These are phyloP conservation scores for Morphnarchus princeps DNA, from an alignment of 2,113 vertebrate genomes.

Conservation along the genomic window DNA sequence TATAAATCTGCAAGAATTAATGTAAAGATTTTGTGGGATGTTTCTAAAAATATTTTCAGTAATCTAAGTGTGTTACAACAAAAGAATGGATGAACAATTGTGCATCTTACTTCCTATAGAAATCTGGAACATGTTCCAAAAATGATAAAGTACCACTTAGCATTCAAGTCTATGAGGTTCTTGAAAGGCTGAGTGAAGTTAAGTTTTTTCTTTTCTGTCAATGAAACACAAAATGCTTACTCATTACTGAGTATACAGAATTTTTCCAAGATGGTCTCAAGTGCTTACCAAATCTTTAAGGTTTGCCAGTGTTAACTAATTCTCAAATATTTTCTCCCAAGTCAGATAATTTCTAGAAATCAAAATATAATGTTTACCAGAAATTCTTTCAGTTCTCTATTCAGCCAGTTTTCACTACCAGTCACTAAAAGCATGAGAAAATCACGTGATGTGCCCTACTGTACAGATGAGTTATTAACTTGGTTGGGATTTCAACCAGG, in stretches of 20 bases:
- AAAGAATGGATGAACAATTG: not conserved
- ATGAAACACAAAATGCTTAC: not conserved
- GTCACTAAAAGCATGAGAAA: not conserved
- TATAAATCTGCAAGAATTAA: not conserved
- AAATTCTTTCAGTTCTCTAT: not conserved
- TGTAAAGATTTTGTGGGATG: not conserved
- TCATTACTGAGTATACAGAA: not conserved
- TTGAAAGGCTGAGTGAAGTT: not conserved
- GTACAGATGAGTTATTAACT: not conserved
- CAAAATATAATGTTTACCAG: not conserved
- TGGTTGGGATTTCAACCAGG: not conserved
- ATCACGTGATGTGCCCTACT: not conserved
- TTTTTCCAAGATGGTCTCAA: not conserved
- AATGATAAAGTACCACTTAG: not conserved
- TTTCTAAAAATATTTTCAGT: not conserved
- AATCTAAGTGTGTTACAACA: not conserved
- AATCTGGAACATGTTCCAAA: not conserved
- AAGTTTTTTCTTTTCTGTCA: not conserved
- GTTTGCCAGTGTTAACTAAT: not conserved
- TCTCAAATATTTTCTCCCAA: not conserved
- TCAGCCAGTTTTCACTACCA: not conserved
- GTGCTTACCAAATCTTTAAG: not conserved
- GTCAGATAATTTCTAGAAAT: not conserved
- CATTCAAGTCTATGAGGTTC: not conserved
- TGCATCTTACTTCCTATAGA: not conserved